These are phyloP conservation scores for Clarias macrocephalus DNA, from an alignment of 2,113 vertebrate species.

Conservation along the genomic window DNA sequence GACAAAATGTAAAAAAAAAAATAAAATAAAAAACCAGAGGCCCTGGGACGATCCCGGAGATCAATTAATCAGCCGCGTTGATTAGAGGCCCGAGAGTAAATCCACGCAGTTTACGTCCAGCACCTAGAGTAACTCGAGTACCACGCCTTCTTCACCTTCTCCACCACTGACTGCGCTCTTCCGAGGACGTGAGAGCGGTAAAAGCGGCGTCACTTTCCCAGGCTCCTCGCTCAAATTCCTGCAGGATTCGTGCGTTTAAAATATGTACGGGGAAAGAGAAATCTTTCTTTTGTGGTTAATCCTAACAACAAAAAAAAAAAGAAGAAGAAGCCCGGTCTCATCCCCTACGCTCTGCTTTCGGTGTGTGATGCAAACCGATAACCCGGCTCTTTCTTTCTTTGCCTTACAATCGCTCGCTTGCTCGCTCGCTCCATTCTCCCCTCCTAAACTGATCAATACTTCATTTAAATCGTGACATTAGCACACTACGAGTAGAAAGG, in stretches of 20 bases:
- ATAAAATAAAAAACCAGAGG: slow-evolving; percentile 57
- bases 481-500: slow-evolving; percentile 70
- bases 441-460: slow-evolving; percentile 86
- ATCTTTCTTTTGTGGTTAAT: slow-evolving; percentile 60
- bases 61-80: slow-evolving; percentile 53
- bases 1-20: slow-evolving; percentile 45
- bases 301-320: slow-evolving; percentile 57
- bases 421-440: slow-evolving; percentile 81
- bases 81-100: slow-evolving; percentile 56
- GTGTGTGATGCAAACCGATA: slow-evolving; percentile 79
- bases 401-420: slow-evolving; percentile 78
- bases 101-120: slow-evolving; percentile 60
- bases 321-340: slow-evolving; percentile 59
- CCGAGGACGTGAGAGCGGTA: slow-evolving; percentile 50
- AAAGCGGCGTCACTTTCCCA: slow-evolving; percentile 53
- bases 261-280: slow-evolving; percentile 63
- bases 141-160: slow-evolving; percentile 47
- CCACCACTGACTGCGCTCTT: slow-evolving; percentile 31
- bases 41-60: slow-evolving; percentile 49
- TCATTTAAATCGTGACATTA: slow-evolving; percentile 88
- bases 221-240: slow-evolving; percentile 54
- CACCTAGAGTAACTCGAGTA: slow-evolving; percentile 46
- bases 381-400: slow-evolving; percentile 80
- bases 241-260: slow-evolving; percentile 61
- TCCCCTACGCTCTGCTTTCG: slow-evolving; percentile 76